A percentile compares a stretch with the other conserved stretches of the same genome.
phyloP scores from a whole-genome alignment of 2,113 vertebrate genomes.

The Solenodon paradoxus region DNA sequence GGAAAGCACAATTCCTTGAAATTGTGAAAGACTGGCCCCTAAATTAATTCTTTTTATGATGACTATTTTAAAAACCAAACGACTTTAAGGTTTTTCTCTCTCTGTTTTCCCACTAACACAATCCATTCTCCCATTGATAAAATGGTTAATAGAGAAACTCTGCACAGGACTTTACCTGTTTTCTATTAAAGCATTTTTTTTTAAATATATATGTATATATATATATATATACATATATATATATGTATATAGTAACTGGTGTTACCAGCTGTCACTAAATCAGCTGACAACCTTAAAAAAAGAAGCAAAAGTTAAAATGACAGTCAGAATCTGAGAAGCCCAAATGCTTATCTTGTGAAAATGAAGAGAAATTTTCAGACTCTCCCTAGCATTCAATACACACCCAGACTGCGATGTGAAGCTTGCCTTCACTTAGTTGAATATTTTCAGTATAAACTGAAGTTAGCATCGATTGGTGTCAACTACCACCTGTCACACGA shows the following conservation, averaged over 20 bases:
- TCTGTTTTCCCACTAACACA: not conserved
- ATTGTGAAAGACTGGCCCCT: not conserved
- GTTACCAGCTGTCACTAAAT: not conserved
- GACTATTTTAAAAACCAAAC: not conserved
- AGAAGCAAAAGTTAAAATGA: not conserved
- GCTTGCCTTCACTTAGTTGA: not conserved
- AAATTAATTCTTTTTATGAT: not conserved
- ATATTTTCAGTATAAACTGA: constrained; percentile 37
- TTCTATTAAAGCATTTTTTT: not conserved
- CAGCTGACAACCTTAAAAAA: not conserved
- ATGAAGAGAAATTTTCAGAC: not conserved
- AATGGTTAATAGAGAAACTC: not conserved
- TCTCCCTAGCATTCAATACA: not conserved
- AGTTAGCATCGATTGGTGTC: constrained; percentile 8
- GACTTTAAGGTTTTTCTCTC: not conserved
- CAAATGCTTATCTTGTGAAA: not conserved
- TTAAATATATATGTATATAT: not conserved
- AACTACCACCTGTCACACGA: constrained; percentile 16
- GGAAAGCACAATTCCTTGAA: not conserved
- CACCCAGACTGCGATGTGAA: not conserved
- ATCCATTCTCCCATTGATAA: not conserved
- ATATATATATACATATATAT: too few relatives aligned
- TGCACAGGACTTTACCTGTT: not conserved
- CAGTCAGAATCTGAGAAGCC: not conserved
- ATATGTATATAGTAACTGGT: not conserved